phyloP scores from a whole-genome alignment of 2,797 vertebrate genomes.

The Echiichthys vipera region DNA sequence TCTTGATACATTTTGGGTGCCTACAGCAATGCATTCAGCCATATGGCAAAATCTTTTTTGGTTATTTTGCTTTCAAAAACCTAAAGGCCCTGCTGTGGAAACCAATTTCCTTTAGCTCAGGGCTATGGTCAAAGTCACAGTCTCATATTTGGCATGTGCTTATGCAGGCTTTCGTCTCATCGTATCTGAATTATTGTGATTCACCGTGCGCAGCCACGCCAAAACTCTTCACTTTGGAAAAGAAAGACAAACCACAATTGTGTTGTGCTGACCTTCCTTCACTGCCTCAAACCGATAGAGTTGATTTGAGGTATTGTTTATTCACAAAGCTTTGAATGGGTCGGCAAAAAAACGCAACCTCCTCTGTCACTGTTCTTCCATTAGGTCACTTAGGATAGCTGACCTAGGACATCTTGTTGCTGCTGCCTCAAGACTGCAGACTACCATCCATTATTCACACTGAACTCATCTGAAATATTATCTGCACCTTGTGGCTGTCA shows the following conservation, averaged over 20 bases:
- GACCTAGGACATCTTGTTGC: not conserved
- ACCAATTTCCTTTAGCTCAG: conserved; percentile 52
- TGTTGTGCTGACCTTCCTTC: not conserved
- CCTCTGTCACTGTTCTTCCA: not conserved
- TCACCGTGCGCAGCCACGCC: not conserved
- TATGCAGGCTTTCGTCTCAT: conserved; percentile 41
- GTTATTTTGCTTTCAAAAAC: conserved; percentile 47
- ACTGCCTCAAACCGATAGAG: not conserved
- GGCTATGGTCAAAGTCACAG: conserved; percentile 49
- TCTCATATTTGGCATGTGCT: conserved; percentile 41
- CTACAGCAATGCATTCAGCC: conserved; percentile 12
- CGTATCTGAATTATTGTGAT: conserved; percentile 46
- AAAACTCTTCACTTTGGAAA: conserved; percentile 19
- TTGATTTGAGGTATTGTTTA: conserved; percentile 16
- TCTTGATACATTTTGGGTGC: not conserved
- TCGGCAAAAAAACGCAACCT: not conserved
- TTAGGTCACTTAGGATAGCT: not conserved
- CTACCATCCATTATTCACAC: not conserved
- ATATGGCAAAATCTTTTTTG: conserved; percentile 17
- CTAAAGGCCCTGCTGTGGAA: conserved; percentile 61
- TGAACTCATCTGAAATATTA: not conserved
- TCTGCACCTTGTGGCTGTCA: not conserved
- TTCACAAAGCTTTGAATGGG: conserved; percentile 11
- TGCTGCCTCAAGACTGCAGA: not conserved
- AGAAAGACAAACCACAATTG: not conserved